These are phyloP conservation scores for Drosophila lacicola DNA, from an alignment of 2,888 invertebrate species.

Conservation along the genomic window DNA sequence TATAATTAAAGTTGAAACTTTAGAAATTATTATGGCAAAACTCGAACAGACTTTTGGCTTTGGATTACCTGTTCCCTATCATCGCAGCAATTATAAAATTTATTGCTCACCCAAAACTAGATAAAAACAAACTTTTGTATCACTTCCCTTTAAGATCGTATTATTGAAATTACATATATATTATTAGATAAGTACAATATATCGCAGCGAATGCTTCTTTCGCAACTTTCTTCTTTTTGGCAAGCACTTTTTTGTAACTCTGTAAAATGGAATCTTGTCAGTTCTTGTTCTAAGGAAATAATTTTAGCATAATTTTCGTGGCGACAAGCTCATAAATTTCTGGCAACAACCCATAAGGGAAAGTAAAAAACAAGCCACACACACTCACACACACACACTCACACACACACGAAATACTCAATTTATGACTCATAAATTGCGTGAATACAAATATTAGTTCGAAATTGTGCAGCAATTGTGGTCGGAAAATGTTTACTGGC, in stretches of 20 bases:
- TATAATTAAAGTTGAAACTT: not conserved
- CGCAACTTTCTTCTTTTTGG: too few species aligned
- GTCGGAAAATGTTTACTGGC: slow-evolving; percentile 6
- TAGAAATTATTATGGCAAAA: not conserved
- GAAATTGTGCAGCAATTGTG: slow-evolving; percentile 28
- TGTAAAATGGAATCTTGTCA: slow-evolving; percentile 16
- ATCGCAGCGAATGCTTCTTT: too few species aligned
- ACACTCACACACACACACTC: slow-evolving; percentile 10
- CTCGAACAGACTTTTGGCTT: not conserved
- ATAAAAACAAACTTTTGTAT: not conserved
- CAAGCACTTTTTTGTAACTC: not conserved
- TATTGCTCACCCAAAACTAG: not conserved
- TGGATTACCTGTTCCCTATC: not conserved
- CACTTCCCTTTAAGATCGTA: too few species aligned
- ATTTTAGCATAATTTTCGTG: slow-evolving; percentile 43
- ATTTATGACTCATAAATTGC: slow-evolving; percentile 58
- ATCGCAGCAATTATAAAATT: not conserved
- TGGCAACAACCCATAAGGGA: slow-evolving; percentile 15
- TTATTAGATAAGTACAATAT: too few species aligned
- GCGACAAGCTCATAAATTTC: slow-evolving; percentile 41
- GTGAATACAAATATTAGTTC: slow-evolving; percentile 46
- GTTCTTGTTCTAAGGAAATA: slow-evolving; percentile 14
- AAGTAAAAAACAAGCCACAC: slow-evolving; percentile 18
- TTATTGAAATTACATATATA: too few species aligned
- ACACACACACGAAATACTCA: slow-evolving; percentile 32